Conservation (phyloP, 2,113 vertebrate genomes). For the Pangasianodon hypophthalmus region DNA sequence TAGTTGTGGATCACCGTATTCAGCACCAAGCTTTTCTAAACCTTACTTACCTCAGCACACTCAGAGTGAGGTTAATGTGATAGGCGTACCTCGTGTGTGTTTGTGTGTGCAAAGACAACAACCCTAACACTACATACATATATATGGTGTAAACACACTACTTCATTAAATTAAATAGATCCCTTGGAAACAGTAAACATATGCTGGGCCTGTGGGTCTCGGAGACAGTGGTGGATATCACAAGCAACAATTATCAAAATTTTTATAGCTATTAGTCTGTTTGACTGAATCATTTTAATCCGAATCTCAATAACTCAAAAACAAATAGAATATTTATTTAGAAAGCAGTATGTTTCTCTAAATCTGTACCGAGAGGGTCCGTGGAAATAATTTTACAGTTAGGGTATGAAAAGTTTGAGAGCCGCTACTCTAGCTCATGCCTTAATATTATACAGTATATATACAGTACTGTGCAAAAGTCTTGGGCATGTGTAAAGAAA, state of each 20-base stretch:
- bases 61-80: background rate
- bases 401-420: background rate
- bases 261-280: background rate
- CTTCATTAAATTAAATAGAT: background rate
- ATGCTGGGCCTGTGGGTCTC: background rate
- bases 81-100: background rate
- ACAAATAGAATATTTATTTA: background rate
- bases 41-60: background rate
- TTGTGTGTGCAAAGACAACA: background rate
- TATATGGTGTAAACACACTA: background rate
- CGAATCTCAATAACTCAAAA: background rate
- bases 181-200: background rate
- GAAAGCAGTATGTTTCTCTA: background rate
- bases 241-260: background rate
- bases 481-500: background rate
- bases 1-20: background rate
- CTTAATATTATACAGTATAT: no score
- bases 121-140: background rate
- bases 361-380: background rate
- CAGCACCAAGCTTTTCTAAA: background rate
- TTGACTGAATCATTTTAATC: background rate
- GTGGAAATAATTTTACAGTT: background rate
- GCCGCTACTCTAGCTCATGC: background rate
- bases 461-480: background rate
- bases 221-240: background rate